A percentile compares a stretch with the other conserved stretches of the same genome.
phyloP scores from a whole-genome alignment of 2,113 vertebrate species.

The Pseudorhombus dupliciocellatus region DNA sequence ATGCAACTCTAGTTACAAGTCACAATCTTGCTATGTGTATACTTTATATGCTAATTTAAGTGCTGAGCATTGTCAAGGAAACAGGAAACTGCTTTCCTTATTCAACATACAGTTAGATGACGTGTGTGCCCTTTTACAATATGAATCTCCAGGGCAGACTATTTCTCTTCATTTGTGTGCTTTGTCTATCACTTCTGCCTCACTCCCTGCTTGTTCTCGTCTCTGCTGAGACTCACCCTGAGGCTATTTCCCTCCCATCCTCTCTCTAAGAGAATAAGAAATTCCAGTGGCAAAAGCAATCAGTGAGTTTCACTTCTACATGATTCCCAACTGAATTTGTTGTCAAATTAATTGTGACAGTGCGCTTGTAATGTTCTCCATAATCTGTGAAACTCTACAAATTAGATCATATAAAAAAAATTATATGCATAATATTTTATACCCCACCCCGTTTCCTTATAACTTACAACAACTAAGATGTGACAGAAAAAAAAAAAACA shows the following conservation, averaged over 20 bases:
- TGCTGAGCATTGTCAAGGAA: neutral
- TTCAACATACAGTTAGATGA: neutral
- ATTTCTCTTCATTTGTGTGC: conserved; percentile 52
- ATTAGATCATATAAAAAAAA: no score
- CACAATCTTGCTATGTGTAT: no score
- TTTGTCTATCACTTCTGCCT: conserved; percentile 61
- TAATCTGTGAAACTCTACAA: neutral
- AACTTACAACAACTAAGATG: no score
- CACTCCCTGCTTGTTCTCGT: conserved; percentile 72
- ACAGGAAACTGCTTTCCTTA: no score
- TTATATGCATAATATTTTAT: no score
- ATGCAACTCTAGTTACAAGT: no score
- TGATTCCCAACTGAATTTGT: conserved; percentile 66
- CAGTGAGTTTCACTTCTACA: conserved; percentile 64
- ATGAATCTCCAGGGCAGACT: conserved; percentile 11
- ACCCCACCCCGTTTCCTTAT: no score
- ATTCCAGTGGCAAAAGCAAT: conserved; percentile 79
- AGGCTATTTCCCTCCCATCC: conserved; percentile 74
- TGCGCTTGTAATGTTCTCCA: conserved; percentile 35
- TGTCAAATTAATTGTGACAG: conserved; percentile 75
- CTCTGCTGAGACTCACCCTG: conserved; percentile 65
- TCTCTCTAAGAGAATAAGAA: conserved; percentile 79
- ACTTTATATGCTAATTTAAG: no score
- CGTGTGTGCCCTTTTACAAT: neutral
- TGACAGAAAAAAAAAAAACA: no score